phyloP scores from a whole-genome alignment of 2,797 vertebrate species.

The Tinamus major region DNA sequence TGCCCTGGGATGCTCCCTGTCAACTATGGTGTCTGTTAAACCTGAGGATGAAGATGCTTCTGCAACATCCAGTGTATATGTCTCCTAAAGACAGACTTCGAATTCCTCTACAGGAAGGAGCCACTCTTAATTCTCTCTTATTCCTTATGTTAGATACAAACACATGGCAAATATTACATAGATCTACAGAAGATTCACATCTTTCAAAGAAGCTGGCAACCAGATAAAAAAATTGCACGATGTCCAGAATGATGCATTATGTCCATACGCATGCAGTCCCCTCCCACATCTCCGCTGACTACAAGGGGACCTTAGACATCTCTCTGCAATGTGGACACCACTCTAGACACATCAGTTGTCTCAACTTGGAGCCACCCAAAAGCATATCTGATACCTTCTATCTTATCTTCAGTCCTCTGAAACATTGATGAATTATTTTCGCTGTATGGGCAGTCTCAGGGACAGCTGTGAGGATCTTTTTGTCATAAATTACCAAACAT shows the following conservation, averaged over 20 bases:
- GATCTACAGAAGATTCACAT: neutral
- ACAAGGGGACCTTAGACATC: neutral
- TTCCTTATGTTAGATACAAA: too few relatives aligned
- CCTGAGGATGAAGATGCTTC: neutral
- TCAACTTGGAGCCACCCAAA: neutral
- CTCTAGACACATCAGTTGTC: neutral
- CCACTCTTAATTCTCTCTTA: neutral
- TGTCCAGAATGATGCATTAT: neutral
- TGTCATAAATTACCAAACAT: neutral
- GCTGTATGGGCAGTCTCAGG: neutral
- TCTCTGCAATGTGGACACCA: neutral
- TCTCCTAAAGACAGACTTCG: neutral
- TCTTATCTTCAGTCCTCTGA: neutral
- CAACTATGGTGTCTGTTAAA: neutral
- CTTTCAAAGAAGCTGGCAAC: neutral
- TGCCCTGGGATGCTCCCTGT: neutral
- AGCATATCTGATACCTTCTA: neutral
- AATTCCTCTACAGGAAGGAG: neutral
- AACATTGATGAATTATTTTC: neutral
- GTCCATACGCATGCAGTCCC: neutral
- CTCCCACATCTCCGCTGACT: neutral
- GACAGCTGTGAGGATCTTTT: neutral
- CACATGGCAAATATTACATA: neutral
- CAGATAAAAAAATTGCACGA: neutral
- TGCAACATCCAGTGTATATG: too few relatives aligned